Conservation (phyloP, 2,888 invertebrate species). For the Meloe dianella region DNA sequence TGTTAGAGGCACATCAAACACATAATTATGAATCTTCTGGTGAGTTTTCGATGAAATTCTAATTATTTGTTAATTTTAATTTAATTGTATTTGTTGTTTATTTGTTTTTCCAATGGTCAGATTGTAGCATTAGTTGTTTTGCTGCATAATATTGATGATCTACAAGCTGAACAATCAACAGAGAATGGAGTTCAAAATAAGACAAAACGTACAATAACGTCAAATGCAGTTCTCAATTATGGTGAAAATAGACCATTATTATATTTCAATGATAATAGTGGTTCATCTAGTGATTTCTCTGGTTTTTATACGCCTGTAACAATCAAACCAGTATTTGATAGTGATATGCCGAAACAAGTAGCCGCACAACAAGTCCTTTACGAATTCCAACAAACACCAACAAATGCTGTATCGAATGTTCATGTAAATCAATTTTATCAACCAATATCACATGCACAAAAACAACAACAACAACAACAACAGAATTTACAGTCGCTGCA, state of each 20-base stretch:
- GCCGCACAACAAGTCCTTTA: conserved; percentile 52
- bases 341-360: conserved; percentile 44
- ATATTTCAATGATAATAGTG: conserved; percentile 36
- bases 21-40: not conserved
- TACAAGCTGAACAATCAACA: not conserved
- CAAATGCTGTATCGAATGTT: conserved; percentile 49
- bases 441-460: conserved; percentile 24
- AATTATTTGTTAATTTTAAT: too few species aligned
- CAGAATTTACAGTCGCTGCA: not conserved
- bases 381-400: conserved; percentile 52
- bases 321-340: conserved; percentile 30
- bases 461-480: conserved; percentile 20
- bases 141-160: not conserved
- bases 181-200: conserved; percentile 22
- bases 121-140: not conserved
- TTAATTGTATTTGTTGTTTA: too few species aligned
- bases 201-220: conserved; percentile 39
- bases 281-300: conserved; percentile 17
- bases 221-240: conserved; percentile 35
- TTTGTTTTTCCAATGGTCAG: not conserved
- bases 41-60: not conserved
- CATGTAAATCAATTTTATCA: conserved; percentile 49
- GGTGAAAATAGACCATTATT: conserved; percentile 40
- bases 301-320: conserved; percentile 23
- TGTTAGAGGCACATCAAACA: not conserved